phyloP scores from a whole-genome alignment of 37 sponge, comb jelly and placozoan genomes.

The Oopsacas minuta region DNA sequence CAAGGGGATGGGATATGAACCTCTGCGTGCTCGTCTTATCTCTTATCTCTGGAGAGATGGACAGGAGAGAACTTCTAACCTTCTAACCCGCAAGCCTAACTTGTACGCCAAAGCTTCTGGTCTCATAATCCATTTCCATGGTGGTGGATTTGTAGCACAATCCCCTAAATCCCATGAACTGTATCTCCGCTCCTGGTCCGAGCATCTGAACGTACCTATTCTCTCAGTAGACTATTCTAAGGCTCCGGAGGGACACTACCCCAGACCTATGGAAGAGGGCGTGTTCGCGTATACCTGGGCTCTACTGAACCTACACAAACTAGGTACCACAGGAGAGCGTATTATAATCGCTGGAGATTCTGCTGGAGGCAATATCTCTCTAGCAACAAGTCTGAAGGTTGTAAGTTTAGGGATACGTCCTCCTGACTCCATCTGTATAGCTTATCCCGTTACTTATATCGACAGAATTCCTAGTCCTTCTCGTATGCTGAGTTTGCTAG shows the following conservation, averaged over 20 bases:
- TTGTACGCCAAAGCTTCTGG: conserved; percentile 21
- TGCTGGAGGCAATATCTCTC: conserved; percentile 75
- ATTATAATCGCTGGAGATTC: conserved; percentile 83
- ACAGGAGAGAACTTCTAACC: conserved; percentile 27
- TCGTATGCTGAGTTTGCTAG: conserved; percentile 56
- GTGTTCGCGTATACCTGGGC: conserved; percentile 77
- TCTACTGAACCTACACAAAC: conserved; percentile 45
- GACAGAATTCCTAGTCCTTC: conserved; percentile 46
- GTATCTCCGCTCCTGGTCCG: conserved; percentile 68
- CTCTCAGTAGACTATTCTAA: conserved; percentile 78
- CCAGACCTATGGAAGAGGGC: conserved; percentile 76
- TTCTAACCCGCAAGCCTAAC: conserved; percentile 19
- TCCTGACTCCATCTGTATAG: conserved; percentile 63
- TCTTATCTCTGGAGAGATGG: conserved; percentile 42
- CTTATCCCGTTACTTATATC: conserved; percentile 42
- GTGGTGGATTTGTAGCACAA: conserved; percentile 87
- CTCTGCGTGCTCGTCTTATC: conserved; percentile 31
- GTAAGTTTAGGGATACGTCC: conserved; percentile 41
- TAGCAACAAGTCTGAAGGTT: conserved; percentile 56
- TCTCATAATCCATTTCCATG: conserved; percentile 81
- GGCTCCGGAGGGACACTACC: conserved; percentile 82
- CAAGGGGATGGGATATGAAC: conserved; percentile 33
- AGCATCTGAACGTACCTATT: conserved; percentile 63
- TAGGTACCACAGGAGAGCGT: conserved; percentile 65
- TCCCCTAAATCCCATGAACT: conserved; percentile 64